Base-by-base conservation (phyloP, 2,113 vertebrate species). In the Xiphophorus couchianus region DNA sequence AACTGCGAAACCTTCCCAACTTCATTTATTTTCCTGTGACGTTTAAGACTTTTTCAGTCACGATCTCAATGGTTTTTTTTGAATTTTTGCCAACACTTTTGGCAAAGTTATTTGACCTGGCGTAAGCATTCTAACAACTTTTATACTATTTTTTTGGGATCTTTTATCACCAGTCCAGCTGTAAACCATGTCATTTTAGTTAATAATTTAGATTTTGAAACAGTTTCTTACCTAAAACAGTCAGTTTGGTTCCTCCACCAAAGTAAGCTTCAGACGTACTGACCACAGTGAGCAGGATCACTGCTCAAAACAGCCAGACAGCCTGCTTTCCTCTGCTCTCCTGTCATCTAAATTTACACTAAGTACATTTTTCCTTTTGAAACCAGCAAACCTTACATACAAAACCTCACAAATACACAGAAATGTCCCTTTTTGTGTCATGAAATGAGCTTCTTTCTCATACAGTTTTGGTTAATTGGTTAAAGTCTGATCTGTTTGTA, bases 201-300 rank as follows among this genome's bases (percentile, higher is more conserved):
- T 11, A 12, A 13, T 35, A 25, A 25, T 63, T 33, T 12, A 37
- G 28, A 31, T 0, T 3, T 73, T 1, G n/a, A 69, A 76, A 62
- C 1, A 3, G 33, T 0, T 61, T 81, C 84, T 31, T 71, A 83
- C 4, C 78, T 0, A 81, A 0, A 63, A 92, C 90, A 0, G 82
- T 92, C 63, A 89, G 76, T 51, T 92, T 93, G 7, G 89, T 93
- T 70, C 90, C 91, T 28, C 66, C 37, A 48, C 88, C 95, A 0
- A 96, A 96, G 37, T 90, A 63, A 1, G 92, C 84, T 81, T 91
- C 72, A 90, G 5, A 0, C 9, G 1, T 73, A 30, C 35, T 35
- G 42, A 3, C 8, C 82, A 84, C 69, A 79, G 77, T 22, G n/a
- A 42, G 30, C 42, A 4, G 9, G 44, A 51, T 31, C 42, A 12